A percentile compares a stretch with the other conserved stretches of the same genome.
Evolutionary conservation across 2,797 vertebrate genomes (phyloP).

Genomic region (Choloepus didactylus): DNA sequence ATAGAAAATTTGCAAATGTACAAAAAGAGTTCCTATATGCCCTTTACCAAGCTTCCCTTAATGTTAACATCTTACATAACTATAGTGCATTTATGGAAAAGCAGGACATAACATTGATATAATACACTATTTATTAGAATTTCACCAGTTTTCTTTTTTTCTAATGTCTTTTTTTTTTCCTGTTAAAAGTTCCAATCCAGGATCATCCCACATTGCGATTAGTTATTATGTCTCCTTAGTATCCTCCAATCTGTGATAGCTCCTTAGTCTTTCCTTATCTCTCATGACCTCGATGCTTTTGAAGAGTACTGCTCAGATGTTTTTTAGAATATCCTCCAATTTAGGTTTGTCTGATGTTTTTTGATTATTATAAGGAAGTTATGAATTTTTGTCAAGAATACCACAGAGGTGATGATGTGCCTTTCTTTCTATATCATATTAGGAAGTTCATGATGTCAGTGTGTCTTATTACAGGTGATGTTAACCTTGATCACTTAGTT

Average conservation of each 20-base stretch:
- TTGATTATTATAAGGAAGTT: neutral
- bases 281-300: neutral
- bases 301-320: neutral
- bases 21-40: neutral
- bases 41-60: neutral
- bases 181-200: neutral
- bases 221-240: neutral
- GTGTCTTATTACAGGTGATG: neutral
- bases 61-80: neutral
- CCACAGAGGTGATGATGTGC: neutral
- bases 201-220: neutral
- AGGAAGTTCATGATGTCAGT: neutral
- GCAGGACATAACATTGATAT: neutral
- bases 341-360: neutral
- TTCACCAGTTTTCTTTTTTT: neutral
- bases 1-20: neutral
- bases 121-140: neutral
- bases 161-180: neutral
- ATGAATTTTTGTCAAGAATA: neutral
- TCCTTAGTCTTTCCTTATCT: neutral
- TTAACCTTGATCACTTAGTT: neutral
- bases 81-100: neutral
- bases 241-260: neutral
- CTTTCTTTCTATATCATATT: neutral
- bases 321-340: neutral